Evolutionary conservation across 2,888 invertebrate genomes (phyloP), one percentile per base, ranked within the genome.

Genomic region (Caenorhabditis sp.): DNA sequence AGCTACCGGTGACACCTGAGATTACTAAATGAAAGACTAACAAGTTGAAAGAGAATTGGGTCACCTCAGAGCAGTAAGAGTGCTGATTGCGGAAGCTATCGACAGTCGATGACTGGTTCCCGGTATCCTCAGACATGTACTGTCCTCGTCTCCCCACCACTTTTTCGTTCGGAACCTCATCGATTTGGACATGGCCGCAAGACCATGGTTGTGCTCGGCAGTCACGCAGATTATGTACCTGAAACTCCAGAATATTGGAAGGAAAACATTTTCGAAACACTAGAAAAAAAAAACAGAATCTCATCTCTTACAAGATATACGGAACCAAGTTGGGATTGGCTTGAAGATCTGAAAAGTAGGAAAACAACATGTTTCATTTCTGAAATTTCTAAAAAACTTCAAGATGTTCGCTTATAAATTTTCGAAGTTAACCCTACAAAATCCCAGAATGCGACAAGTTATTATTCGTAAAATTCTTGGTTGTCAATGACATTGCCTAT

Each of bases 121-220:
- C 12, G 75, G 75, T 49, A 84, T 84, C 28, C 81, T 70, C 16
- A 87, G 82, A 77, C 73, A 87, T 28, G 74, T 82, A 51, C 80
- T 80, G 47, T 85, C 85, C 47, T 87, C 86, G 47, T 87, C 86
- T 14, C 86, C 89, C 90, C 90, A 91, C 90, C 90, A 90, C 31
- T 86, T 83, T 38, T 88, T 86, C 14, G 91, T 91, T 59, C 87
- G 82, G 76, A 91, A 92, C 14, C 91, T 87, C 59, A 91, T 85
- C 38, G 87, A 86, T 66, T 91, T 90, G 28, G 89, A 89, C 90
- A 91, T 91, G 41, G 91, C 91, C 0, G 91, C 91, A 19, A 91
- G 86, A 12, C 91, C 91, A 64, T 87, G 89, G 73, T 91, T 91
- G 88, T 91, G 91, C 51, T 90, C 89, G 2, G 91, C 91, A 7